Evolutionary conservation across 2,797 vertebrate genomes (phyloP).

Genomic region (Brotula barbata): DNA sequence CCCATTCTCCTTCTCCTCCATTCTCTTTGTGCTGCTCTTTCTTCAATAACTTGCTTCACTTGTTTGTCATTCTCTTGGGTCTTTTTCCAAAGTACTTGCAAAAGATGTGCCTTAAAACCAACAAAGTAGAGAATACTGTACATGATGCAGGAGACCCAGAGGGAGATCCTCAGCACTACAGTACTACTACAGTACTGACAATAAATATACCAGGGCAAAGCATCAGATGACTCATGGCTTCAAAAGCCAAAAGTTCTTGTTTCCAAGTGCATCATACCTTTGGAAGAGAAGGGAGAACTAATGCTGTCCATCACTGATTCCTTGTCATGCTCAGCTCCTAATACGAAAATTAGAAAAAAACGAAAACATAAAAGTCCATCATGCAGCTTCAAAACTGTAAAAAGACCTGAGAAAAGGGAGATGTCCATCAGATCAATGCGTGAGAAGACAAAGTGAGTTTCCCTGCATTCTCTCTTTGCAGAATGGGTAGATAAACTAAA

Average conservation of each 20-base stretch:
- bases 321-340: conserved; percentile 22
- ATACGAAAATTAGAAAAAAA: no score
- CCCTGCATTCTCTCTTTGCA: conserved; percentile 1
- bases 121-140: background rate
- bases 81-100: conserved; percentile 4
- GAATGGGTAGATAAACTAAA: conserved; percentile 1
- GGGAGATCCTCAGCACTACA: background rate
- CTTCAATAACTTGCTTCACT: conserved; percentile 26
- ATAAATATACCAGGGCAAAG: background rate
- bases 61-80: conserved; percentile 13
- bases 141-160: background rate
- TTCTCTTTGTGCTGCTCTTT: conserved; percentile 15
- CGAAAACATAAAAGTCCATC: no score
- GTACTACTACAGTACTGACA: conserved; percentile 1
- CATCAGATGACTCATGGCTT: conserved; percentile 5
- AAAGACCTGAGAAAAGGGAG: no score
- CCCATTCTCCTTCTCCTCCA: conserved; percentile 7
- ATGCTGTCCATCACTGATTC: conserved; percentile 14
- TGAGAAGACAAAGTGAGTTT: background rate
- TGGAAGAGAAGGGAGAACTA: conserved; percentile 6
- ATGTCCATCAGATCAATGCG: no score
- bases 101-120: conserved; percentile 2
- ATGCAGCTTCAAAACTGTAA: no score
- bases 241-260: conserved; percentile 27
- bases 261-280: conserved; percentile 12